These are phyloP conservation scores for Pegoplata infirma DNA, from an alignment of 2,888 invertebrate genomes.

Conservation along the genomic window DNA sequence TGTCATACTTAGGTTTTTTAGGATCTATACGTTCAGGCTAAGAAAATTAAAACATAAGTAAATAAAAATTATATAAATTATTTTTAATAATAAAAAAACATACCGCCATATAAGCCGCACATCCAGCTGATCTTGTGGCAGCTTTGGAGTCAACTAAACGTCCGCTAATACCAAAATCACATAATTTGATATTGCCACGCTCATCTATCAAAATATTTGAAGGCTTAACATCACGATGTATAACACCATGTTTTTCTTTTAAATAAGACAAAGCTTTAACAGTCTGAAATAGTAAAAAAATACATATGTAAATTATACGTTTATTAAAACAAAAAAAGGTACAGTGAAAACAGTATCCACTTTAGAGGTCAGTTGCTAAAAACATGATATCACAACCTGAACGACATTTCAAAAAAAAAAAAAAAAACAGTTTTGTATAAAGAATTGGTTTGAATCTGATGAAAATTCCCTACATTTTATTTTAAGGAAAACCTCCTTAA, in stretches of 20 bases:
- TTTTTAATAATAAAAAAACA: constrained; percentile 75
- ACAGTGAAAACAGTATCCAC: too few species aligned
- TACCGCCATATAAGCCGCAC: constrained; percentile 99
- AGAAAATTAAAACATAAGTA: constrained; percentile 49
- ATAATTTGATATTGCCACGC: constrained; percentile 96
- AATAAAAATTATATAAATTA: not conserved
- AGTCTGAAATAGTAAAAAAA: constrained; percentile 82
- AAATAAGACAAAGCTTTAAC: constrained; percentile 97
- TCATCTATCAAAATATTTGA: constrained; percentile 98
- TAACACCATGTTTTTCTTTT: constrained; percentile 97
- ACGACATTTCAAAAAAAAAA: too few species aligned
- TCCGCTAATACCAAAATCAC: constrained; percentile 99
- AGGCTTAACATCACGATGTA: constrained; percentile 98
- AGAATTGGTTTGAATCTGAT: too few species aligned
- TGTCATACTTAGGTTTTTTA: constrained; percentile 96
- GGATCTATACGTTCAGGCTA: constrained; percentile 99
- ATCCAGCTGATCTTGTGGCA: constrained; percentile 96
- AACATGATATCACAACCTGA: too few species aligned
- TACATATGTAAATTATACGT: too few species aligned
- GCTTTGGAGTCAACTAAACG: constrained; percentile 98
- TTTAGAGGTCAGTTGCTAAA: too few species aligned
- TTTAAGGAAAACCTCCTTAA: too few species aligned
- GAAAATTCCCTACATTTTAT: too few species aligned
- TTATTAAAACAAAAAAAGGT: too few species aligned
- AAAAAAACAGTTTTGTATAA: too few species aligned